phyloP scores from a whole-genome alignment of 2,888 invertebrate species.

The Scrobipalpa atriplicella region DNA sequence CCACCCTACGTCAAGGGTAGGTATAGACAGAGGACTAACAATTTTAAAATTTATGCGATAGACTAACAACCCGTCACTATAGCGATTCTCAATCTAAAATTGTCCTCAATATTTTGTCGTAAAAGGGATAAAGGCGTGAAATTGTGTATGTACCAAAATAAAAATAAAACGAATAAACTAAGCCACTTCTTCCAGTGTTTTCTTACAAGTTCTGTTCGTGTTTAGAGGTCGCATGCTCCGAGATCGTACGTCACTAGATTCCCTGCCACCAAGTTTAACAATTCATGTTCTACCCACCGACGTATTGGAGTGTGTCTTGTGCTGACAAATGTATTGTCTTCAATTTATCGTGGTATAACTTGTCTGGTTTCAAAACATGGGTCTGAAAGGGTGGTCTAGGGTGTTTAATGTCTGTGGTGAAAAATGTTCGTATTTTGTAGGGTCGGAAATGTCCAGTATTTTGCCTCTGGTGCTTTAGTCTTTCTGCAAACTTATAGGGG shows the following conservation, averaged over 20 bases:
- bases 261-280: slow-evolving; percentile 38
- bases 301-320: slow-evolving; percentile 37
- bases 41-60: no score
- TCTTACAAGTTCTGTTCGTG: neutral
- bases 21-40: no score
- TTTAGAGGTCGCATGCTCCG: slow-evolving; percentile 34
- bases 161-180: neutral
- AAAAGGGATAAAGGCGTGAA: no score
- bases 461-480: no score
- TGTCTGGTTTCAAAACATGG: slow-evolving; percentile 4
- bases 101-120: no score
- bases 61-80: no score
- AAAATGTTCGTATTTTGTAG: no score
- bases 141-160: no score
- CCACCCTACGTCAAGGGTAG: no score
- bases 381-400: neutral
- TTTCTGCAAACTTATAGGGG: no score
- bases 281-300: slow-evolving; percentile 40
- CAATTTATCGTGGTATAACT: slow-evolving; percentile 27
- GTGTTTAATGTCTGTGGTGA: neutral
- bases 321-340: slow-evolving; percentile 34
- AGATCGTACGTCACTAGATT: slow-evolving; percentile 39
- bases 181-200: neutral
- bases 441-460: no score
- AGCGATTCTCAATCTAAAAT: no score